A percentile compares a stretch with the other conserved stretches of the same genome.
Conservation (phyloP, 2,888 invertebrate genomes). For the Eupeodes luniger region DNA sequence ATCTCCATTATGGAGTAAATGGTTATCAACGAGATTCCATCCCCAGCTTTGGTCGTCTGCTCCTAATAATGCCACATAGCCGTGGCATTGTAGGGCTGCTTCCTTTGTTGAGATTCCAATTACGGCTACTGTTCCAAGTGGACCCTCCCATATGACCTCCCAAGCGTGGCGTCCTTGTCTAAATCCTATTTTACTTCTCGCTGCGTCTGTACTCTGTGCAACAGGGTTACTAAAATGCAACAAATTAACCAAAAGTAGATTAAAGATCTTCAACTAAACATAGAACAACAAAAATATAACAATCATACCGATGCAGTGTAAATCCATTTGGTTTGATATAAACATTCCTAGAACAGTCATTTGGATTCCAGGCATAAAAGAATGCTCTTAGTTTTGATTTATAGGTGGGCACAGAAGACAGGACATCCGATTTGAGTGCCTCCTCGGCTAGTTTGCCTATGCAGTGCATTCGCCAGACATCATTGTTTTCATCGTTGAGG, state of each 20-base stretch:
- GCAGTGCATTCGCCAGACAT: slow-evolving; percentile 97
- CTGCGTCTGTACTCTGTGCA: slow-evolving; percentile 99
- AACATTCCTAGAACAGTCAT: slow-evolving; percentile 98
- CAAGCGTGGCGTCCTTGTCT: slow-evolving; percentile 96
- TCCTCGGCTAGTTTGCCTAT: slow-evolving; percentile 93
- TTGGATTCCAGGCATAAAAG: slow-evolving; percentile 98
- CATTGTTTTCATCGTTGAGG: slow-evolving; percentile 96
- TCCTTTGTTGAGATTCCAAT: slow-evolving; percentile 97
- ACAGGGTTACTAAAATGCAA: slow-evolving; percentile 92
- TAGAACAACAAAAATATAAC: neutral
- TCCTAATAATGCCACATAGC: slow-evolving; percentile 97
- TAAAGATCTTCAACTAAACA: too few species aligned
- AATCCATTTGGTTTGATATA: slow-evolving; percentile 98
- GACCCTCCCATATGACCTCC: slow-evolving; percentile 99
- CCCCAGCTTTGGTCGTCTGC: slow-evolving; percentile 99
- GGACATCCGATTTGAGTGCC: slow-evolving; percentile 93
- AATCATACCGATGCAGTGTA: slow-evolving; percentile 92
- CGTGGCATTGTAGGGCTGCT: slow-evolving; percentile 96
- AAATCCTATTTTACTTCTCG: slow-evolving; percentile 95
- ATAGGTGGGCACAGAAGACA: slow-evolving; percentile 94
- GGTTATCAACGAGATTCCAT: slow-evolving; percentile 99
- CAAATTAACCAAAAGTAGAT: slow-evolving; percentile 11
- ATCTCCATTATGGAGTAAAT: slow-evolving; percentile 97
- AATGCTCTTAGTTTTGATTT: slow-evolving; percentile 97
- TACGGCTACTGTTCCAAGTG: slow-evolving; percentile 98